Evolutionary conservation across 2,888 invertebrate species (phyloP).

Genomic region (Leptothorax acervorum): DNA sequence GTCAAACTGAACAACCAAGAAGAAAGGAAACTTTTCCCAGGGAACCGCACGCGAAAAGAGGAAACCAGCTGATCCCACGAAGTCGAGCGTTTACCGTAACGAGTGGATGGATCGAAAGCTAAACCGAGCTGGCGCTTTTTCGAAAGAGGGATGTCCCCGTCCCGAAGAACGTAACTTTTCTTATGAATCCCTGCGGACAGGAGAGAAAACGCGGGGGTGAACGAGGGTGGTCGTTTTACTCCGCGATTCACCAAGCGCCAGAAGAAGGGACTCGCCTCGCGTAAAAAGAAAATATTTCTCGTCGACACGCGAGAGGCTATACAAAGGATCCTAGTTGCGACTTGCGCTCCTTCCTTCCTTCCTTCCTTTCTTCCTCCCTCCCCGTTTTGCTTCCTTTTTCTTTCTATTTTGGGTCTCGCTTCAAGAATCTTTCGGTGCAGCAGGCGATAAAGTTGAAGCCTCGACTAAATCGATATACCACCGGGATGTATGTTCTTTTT

Average conservation of each 20-base stretch:
- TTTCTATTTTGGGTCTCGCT: conserved; percentile 20
- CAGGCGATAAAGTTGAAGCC: conserved; percentile 74
- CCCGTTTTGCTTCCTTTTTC: conserved; percentile 29
- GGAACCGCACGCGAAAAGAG: conserved; percentile 2
- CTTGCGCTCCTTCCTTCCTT: conserved; percentile 52
- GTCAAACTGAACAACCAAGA: conserved; percentile 23
- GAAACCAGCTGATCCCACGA: conserved; percentile 79
- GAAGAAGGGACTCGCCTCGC: conserved; percentile 14
- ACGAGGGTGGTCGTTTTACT: conserved; percentile 50
- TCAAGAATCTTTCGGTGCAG: conserved; percentile 52
- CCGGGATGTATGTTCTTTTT: conserved; percentile 8
- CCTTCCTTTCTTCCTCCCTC: not conserved
- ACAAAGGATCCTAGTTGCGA: conserved; percentile 38
- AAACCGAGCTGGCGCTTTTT: conserved; percentile 53
- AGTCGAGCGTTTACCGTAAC: conserved; percentile 66
- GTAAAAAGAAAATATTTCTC: conserved; percentile 55
- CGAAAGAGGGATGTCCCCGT: conserved; percentile 52
- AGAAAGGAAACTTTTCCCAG: conserved; percentile 22
- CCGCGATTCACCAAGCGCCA: not conserved
- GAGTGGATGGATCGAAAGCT: conserved; percentile 56
- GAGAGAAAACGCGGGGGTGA: conserved; percentile 54
- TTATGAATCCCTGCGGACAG: conserved; percentile 77
- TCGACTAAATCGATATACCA: conserved; percentile 79
- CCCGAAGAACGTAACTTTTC: conserved; percentile 77
- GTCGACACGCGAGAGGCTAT: conserved; percentile 31